Conservation (phyloP, 2,888 invertebrate species). For the Leuctra nigra region DNA sequence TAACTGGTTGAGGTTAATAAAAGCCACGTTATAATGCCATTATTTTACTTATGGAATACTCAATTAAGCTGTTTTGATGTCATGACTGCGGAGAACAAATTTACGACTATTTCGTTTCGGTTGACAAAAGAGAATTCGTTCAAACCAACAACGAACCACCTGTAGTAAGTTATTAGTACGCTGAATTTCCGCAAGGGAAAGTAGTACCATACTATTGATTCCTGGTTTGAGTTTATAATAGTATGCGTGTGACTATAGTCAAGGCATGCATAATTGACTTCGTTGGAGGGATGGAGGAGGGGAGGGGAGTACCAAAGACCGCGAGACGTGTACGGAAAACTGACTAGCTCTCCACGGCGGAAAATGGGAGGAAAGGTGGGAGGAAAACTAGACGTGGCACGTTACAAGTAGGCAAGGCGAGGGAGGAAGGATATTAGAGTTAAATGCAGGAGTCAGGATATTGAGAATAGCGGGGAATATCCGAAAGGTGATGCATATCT, state of each 20-base stretch:
- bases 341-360: neutral
- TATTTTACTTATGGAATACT: conserved; percentile 5
- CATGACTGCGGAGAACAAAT: no score
- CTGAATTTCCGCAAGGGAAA: neutral
- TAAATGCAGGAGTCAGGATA: no score
- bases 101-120: conserved; percentile 3
- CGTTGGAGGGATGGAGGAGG: no score
- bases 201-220: conserved; percentile 5
- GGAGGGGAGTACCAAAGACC: neutral
- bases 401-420: no score
- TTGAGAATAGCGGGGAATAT: no score
- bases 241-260: conserved; percentile 1
- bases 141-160: conserved; percentile 7
- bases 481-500: no score
- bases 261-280: conserved; percentile 2
- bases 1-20: neutral
- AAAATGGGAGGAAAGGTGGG: no score
- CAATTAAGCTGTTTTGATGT: no score
- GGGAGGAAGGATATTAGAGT: no score
- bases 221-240: neutral
- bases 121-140: neutral
- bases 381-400: no score
- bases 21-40: neutral
- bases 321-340: neutral
- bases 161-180: neutral